These are phyloP conservation scores for Tetraodon nigroviridis DNA, from an alignment of 2,113 vertebrate genomes.

Conservation along the genomic window DNA sequence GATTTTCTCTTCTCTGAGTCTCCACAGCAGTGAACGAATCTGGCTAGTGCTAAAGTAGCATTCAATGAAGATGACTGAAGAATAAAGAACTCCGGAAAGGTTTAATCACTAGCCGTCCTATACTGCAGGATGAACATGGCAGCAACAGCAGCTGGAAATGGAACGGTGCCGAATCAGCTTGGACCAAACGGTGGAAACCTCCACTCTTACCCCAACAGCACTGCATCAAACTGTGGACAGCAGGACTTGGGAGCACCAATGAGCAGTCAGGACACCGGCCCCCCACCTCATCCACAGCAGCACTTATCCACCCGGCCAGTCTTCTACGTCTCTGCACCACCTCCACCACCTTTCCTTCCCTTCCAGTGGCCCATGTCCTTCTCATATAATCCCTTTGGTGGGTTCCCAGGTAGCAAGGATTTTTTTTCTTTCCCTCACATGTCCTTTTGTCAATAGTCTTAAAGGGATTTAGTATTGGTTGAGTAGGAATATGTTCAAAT, in stretches of 20 bases:
- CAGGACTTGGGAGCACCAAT: conserved; percentile 21
- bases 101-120: too few species aligned
- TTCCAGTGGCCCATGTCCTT: conserved; percentile 64
- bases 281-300: conserved; percentile 5
- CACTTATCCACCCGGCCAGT: conserved; percentile 4
- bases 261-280: conserved; percentile 20
- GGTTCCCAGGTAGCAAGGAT: conserved; percentile 47
- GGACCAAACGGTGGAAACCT: conserved; percentile 7
- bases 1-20: too few species aligned
- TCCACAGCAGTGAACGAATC: too few species aligned
- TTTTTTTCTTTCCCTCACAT: background rate
- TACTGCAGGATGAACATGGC: conserved; percentile 33
- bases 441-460: background rate
- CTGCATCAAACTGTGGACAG: background rate
- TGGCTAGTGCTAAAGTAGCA: too few species aligned
- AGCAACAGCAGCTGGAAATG: background rate
- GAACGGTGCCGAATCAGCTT: conserved; percentile 6
- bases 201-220: background rate
- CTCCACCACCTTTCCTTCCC: conserved; percentile 38
- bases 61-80: too few species aligned
- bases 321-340: conserved; percentile 43
- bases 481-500: too few species aligned
- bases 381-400: conserved; percentile 43
- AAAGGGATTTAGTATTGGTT: background rate
- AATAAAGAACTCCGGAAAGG: too few species aligned